Percentiles rank a stretch among this genome's conserved stretches.
Conservation (phyloP, 30 jellyfish, hydroid and myxozoan species). For the Pelagia noctiluca region DNA sequence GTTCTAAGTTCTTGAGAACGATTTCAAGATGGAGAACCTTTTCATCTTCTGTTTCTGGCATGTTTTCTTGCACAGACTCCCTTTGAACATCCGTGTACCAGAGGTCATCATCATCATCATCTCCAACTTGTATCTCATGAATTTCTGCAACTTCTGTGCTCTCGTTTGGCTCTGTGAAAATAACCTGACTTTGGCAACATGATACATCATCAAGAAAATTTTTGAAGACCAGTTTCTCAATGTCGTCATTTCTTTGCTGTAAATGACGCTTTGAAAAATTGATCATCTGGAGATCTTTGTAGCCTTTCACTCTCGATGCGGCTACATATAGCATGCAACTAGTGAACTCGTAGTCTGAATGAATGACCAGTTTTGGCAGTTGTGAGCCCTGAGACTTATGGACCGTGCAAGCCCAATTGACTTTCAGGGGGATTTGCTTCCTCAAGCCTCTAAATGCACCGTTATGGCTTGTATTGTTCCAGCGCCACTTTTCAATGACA, state of each 20-base stretch:
- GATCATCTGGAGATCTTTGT: neutral
- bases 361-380: neutral
- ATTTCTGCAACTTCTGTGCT: too few species aligned
- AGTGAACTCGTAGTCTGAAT: neutral
- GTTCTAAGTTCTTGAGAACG: neutral
- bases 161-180: too few species aligned
- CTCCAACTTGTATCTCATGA: neutral
- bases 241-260: neutral
- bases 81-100: neutral
- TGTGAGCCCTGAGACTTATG: conserved; percentile 5
- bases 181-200: neutral
- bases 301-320: neutral
- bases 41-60: neutral
- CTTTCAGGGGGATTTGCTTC: neutral
- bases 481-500: neutral
- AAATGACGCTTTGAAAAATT: neutral
- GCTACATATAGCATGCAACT: conserved; percentile 17
- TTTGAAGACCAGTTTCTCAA: neutral
- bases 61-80: neutral
- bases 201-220: conserved; percentile 5
- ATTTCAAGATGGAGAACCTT: neutral
- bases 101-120: neutral
- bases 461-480: neutral
- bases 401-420: conserved; percentile 13
- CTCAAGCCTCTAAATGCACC: neutral